Evolutionary conservation across 2,797 vertebrate species (phyloP), one percentile per base, ranked within the genome.

Genomic region (Antennarius maculatus): DNA sequence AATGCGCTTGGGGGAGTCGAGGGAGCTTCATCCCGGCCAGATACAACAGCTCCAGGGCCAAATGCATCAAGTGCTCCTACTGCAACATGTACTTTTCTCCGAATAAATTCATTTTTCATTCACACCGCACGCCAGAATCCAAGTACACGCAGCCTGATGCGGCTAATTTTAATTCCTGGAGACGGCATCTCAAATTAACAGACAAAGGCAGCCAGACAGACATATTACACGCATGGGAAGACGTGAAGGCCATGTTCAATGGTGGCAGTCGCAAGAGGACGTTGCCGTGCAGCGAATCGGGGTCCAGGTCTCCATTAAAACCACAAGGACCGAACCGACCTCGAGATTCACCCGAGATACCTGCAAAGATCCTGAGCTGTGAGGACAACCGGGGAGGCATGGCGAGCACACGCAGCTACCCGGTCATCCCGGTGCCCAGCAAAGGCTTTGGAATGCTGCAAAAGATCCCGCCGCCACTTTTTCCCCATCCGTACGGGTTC

Each of bases 181-280:
- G 96, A 71, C 91, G 96, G 8, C 95, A 97, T 69, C 94, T 97
- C 28, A 95, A 95, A 79, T 83, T 97, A 51, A 86, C 92, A 6
- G 96, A 97, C 74, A 96, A 97, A 78, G 85, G 53, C 69, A 83
- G 91, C 69, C 71, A 89, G 1, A 93, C 93, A 0, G 96, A 97
- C 0, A 82, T 98, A 56, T 89, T 91, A 27, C 95, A 96, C 79
- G 96, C 96, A 2, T 98, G 97, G 97, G 97, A 99, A 84, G 97
- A 98, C 52, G 97, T 99, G 79, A 99, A 99, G 90, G 97, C 97
- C 87, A 98, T 99, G 97, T 99, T 99, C 86, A 99, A 99, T 48
- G 97, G 97, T 0, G 97, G 97, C 39, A 98, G 93, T 66, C 95
- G 97, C 61, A 99, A 99, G 89, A 93, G 96, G 88, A 97, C 96